A percentile compares a stretch with the other conserved stretches of the same genome.
Evolutionary conservation across 2,888 invertebrate genomes (phyloP).

Genomic region (Phymatocera aterrima): DNA sequence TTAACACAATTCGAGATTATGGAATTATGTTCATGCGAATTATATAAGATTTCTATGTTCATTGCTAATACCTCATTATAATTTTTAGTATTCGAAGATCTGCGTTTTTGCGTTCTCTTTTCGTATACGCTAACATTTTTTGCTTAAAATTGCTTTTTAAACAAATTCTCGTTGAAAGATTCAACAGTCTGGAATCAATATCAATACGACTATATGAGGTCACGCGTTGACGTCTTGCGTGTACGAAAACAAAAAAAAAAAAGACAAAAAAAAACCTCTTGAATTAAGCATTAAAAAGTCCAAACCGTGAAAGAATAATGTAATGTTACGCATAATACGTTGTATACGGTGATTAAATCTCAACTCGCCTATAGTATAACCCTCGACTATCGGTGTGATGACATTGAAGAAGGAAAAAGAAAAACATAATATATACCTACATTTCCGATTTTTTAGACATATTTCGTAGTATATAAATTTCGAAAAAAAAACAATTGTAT

Average conservation of each 20-base stretch:
- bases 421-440: neutral
- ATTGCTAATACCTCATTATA: too few species aligned
- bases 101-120: too few species aligned
- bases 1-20: too few species aligned
- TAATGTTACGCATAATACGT: neutral
- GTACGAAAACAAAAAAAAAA: too few species aligned
- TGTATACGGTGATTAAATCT: neutral
- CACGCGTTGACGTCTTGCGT: neutral
- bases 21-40: too few species aligned
- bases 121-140: too few species aligned
- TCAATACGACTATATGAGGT: neutral
- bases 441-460: too few species aligned
- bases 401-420: neutral
- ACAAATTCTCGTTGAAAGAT: too few species aligned
- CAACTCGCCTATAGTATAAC: neutral
- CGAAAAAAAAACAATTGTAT: neutral
- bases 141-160: neutral
- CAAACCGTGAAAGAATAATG: neutral
- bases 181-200: neutral
- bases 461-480: neutral
- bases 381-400: neutral
- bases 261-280: conserved; percentile 1
- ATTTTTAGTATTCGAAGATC: too few species aligned
- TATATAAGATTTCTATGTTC: too few species aligned
- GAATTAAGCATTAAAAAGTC: neutral